Evolutionary conservation across 2,888 invertebrate genomes (phyloP).

Genomic region (Diloba caeruleocephala): DNA sequence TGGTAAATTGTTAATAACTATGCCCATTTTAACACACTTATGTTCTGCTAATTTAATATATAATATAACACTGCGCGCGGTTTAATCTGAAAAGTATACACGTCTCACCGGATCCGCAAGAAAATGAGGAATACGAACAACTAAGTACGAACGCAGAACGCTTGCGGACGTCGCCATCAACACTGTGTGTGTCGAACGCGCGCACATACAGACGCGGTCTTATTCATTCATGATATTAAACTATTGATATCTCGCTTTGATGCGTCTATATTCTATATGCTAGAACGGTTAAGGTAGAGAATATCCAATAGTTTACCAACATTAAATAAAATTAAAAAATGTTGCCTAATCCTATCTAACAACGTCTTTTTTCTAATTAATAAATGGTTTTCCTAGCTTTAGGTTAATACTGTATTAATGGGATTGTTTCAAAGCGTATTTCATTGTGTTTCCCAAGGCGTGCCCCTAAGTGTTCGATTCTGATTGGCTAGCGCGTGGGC

Average conservation of each 20-base stretch:
- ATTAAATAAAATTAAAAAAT: not conserved
- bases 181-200: constrained; percentile 69
- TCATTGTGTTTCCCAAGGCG: constrained; percentile 84
- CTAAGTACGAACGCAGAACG: constrained; percentile 28
- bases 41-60: constrained; percentile 49
- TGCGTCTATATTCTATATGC: constrained; percentile 45
- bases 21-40: constrained; percentile 76
- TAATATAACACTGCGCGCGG: constrained; percentile 65
- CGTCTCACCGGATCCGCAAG: constrained; percentile 80
- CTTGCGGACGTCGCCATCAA: constrained; percentile 61
- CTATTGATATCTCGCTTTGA: constrained; percentile 76
- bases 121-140: constrained; percentile 77
- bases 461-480: constrained; percentile 88
- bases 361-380: constrained; percentile 10
- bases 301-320: not conserved
- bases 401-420: constrained; percentile 10
- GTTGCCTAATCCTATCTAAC: not conserved
- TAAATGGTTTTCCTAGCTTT: constrained; percentile 3
- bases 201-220: constrained; percentile 72
- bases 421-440: constrained; percentile 27
- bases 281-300: constrained; percentile 59
- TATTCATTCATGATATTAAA: constrained; percentile 85
- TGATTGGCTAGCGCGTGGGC: constrained; percentile 87
- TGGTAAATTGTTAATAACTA: constrained; percentile 82
- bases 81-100: constrained; percentile 62